Evolutionary conservation across 2,888 invertebrate species (phyloP).

Genomic region (Drosophila ochracea): DNA sequence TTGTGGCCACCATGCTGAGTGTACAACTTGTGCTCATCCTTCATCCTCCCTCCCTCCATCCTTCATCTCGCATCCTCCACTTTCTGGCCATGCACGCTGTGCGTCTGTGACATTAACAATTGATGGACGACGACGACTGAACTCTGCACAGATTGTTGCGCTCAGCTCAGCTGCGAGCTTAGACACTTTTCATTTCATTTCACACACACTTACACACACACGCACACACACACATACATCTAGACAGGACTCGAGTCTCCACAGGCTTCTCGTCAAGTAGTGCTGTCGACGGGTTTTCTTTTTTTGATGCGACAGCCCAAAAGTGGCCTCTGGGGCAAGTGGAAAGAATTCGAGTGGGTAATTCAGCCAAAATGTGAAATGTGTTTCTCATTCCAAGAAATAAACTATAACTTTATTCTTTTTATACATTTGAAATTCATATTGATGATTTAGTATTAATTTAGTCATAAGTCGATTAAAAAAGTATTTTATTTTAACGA

Average conservation of each 20-base stretch:
- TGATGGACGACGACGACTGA: slow-evolving; percentile 64
- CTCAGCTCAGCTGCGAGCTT: slow-evolving; percentile 66
- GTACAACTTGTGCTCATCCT: slow-evolving; percentile 46
- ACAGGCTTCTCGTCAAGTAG: slow-evolving; percentile 34
- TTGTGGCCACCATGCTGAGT: slow-evolving; percentile 58
- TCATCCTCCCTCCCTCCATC: background rate
- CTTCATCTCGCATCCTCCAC: background rate
- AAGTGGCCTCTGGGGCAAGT: slow-evolving; percentile 40
- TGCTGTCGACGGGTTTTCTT: slow-evolving; percentile 14
- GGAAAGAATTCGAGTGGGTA: slow-evolving; percentile 31
- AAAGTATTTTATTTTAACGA: background rate
- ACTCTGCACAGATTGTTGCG: slow-evolving; percentile 63
- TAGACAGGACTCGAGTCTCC: slow-evolving; percentile 15
- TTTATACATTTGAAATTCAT: background rate
- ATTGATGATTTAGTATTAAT: background rate
- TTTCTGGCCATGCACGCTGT: slow-evolving; percentile 44
- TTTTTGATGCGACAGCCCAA: slow-evolving; percentile 17
- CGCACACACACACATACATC: background rate
- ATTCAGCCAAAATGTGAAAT: slow-evolving; percentile 26
- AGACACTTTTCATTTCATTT: slow-evolving; percentile 60
- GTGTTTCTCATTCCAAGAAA: background rate
- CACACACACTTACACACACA: slow-evolving; percentile 32
- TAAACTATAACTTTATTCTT: background rate
- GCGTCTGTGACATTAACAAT: slow-evolving; percentile 77
- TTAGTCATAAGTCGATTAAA: background rate